phyloP scores from a whole-genome alignment of 2,113 vertebrate species.

The Brienomyrus longianalis region DNA sequence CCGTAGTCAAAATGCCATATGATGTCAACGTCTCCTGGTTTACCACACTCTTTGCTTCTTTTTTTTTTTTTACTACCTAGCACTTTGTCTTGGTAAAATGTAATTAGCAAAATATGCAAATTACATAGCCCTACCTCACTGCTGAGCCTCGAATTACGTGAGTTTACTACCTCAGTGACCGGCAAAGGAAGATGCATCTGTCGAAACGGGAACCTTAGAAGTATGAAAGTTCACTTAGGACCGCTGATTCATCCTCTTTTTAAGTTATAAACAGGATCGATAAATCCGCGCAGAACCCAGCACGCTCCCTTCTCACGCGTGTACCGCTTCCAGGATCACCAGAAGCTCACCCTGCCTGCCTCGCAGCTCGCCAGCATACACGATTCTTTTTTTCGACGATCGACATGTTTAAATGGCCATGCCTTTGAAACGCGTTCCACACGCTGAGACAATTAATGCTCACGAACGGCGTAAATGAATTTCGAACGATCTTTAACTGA shows the following conservation, averaged over 20 bases:
- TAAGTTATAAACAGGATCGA: background rate
- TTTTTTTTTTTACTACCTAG: background rate
- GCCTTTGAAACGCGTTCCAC: background rate
- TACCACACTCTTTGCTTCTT: background rate
- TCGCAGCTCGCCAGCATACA: background rate
- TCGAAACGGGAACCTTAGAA: background rate
- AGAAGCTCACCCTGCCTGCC: background rate
- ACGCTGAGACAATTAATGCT: background rate
- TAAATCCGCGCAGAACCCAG: background rate
- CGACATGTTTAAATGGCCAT: background rate
- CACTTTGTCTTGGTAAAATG: background rate
- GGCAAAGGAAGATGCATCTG: background rate
- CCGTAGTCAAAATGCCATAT: background rate
- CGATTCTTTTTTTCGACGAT: background rate
- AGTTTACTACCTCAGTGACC: background rate
- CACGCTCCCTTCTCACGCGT: background rate
- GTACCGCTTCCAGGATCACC: background rate
- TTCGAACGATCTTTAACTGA: background rate
- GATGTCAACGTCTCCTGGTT: background rate
- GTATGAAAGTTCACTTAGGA: background rate
- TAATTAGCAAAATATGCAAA: background rate
- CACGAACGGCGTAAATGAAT: background rate
- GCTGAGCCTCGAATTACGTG: background rate
- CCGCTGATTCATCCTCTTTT: background rate
- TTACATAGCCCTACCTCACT: background rate